phyloP scores from a whole-genome alignment of 2,113 vertebrate genomes.

The Oryctolagus cuniculus region mOryCun1.1 NC_091433.1:64626501-64627000 shows the following conservation, averaged over 20 bases:
- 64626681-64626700: background rate
- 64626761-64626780: no score
- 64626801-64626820: no score
- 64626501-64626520: background rate
- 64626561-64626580: background rate
- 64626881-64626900: background rate
- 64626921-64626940: background rate
- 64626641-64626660: background rate
- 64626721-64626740: no score
- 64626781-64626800: no score
- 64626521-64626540: background rate
- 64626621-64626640: conserved; percentile 11
- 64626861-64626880: no score
- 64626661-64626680: background rate
- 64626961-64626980: background rate
- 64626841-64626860: no score
- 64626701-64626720: no score
- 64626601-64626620: background rate
- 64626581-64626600: background rate
- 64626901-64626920: background rate
- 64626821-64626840: no score
- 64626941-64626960: background rate
- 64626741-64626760: no score
- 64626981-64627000: background rate
- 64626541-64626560: background rate